Evolutionary conservation across 2,888 invertebrate species (phyloP).

Genomic region (Carpatolechia fugitivella): DNA sequence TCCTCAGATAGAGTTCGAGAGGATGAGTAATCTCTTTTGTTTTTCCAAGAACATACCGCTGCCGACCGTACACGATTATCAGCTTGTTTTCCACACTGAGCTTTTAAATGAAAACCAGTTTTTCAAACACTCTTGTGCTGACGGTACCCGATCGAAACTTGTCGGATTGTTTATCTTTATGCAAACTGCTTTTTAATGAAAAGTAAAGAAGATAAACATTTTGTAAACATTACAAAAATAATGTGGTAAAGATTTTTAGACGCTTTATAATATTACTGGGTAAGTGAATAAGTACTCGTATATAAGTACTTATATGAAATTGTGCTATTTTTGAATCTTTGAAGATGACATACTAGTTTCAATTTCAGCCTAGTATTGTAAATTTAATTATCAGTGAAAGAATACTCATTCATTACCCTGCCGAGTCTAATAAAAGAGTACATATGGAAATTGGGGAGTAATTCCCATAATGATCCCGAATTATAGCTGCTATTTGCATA

Average conservation of each 20-base stretch:
- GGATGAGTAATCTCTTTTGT: conserved; percentile 79
- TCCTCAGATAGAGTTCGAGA: conserved; percentile 74
- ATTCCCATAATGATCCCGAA: conserved; percentile 11
- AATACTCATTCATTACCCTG: not conserved
- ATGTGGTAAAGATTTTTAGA: too few species aligned
- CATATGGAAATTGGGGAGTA: conserved; percentile 8
- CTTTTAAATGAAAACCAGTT: conserved; percentile 39
- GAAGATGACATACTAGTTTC: not conserved
- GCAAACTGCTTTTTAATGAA: conserved; percentile 8
- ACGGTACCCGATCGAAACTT: conserved; percentile 2
- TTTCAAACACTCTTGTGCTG: conserved; percentile 1
- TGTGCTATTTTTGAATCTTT: not conserved
- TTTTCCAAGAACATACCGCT: conserved; percentile 62
- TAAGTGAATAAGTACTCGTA: too few species aligned
- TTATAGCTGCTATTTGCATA: conserved; percentile 18
- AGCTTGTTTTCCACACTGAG: conserved; percentile 50
- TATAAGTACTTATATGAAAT: too few species aligned
- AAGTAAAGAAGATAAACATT: not conserved
- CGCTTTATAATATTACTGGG: too few species aligned
- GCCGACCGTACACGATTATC: conserved; percentile 56
- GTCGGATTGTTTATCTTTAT: conserved; percentile 5
- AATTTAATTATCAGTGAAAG: conserved; percentile 5
- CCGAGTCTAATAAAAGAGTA: not conserved
- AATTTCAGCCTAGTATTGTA: not conserved
- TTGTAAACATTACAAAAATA: not conserved